Conservation (phyloP, 2,888 invertebrate genomes). For the Hoplodrina blanda region DNA sequence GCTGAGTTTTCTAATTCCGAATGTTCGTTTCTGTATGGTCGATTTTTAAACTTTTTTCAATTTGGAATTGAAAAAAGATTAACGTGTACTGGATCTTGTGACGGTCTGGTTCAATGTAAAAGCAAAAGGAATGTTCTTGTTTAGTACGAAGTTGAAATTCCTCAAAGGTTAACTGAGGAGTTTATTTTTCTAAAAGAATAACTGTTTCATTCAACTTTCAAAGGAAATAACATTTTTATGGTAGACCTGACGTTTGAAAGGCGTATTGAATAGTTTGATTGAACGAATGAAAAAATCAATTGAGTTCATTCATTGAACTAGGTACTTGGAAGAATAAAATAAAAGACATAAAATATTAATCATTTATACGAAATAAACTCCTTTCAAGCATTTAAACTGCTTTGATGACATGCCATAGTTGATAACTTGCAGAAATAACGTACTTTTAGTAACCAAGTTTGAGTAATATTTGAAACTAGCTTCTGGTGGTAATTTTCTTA, state of each 20-base stretch:
- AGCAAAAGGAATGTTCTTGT: slow-evolving; percentile 29
- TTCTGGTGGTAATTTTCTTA: too few species aligned
- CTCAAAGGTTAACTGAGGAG: slow-evolving; percentile 26
- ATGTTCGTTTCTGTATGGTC: slow-evolving; percentile 57
- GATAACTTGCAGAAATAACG: too few species aligned
- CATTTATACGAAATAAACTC: background rate
- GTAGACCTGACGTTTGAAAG: slow-evolving; percentile 5
- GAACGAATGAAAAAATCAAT: slow-evolving; percentile 22
- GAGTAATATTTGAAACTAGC: too few species aligned
- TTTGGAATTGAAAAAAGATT: slow-evolving; percentile 63
- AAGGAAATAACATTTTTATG: slow-evolving; percentile 39
- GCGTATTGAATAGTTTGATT: slow-evolving; percentile 23
- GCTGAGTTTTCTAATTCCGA: slow-evolving; percentile 71
- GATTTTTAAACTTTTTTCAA: slow-evolving; percentile 55
- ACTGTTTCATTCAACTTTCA: slow-evolving; percentile 28
- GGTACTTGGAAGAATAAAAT: slow-evolving; percentile 1
- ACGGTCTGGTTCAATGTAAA: slow-evolving; percentile 38
- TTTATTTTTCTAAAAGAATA: slow-evolving; percentile 39
- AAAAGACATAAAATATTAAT: background rate
- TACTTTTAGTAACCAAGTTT: too few species aligned
- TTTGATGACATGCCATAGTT: background rate
- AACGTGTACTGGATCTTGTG: slow-evolving; percentile 55
- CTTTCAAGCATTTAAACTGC: background rate
- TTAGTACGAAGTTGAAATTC: slow-evolving; percentile 10
- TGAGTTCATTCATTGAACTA: background rate